A percentile compares a stretch with the other conserved stretches of the same genome.
These are phyloP conservation scores for Phylloscopus trochilus DNA, from an alignment of 2,113 vertebrate genomes.

Conservation along the genomic window DNA sequence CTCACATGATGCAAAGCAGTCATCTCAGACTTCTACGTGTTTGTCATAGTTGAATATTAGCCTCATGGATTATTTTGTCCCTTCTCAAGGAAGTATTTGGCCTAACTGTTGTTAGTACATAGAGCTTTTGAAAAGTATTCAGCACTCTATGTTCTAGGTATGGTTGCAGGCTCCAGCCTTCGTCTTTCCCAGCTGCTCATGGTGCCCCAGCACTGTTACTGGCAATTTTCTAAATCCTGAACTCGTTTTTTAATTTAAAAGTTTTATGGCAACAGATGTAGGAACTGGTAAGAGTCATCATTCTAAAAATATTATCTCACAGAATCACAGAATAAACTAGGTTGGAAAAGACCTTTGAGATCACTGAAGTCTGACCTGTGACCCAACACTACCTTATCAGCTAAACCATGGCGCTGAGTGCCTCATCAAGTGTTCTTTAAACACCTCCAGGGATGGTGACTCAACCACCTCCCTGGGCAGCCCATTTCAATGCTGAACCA, in stretches of 20 bases:
- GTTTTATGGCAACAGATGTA: background rate
- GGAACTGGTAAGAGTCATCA: background rate
- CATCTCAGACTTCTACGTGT: background rate
- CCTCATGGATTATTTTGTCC: background rate
- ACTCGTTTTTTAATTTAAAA: background rate
- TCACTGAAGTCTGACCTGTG: background rate
- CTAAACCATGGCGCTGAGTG: background rate
- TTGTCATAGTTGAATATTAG: conserved; percentile 16
- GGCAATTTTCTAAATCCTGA: background rate
- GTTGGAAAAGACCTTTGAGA: background rate
- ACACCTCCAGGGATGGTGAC: background rate
- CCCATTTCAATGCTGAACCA: background rate
- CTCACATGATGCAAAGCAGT: conserved; percentile 36
- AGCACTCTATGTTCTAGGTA: too few relatives aligned
- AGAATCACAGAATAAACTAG: background rate
- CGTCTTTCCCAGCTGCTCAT: background rate
- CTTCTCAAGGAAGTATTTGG: conserved; percentile 29
- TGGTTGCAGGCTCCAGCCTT: background rate
- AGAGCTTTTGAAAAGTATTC: conserved; percentile 3
- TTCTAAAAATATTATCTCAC: background rate
- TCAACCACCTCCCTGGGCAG: background rate
- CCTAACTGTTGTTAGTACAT: background rate
- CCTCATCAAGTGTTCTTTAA: background rate
- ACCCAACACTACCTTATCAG: background rate
- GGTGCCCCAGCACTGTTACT: background rate